phyloP scores from a whole-genome alignment of 2,888 invertebrate genomes.

The Amiota minor region DNA sequence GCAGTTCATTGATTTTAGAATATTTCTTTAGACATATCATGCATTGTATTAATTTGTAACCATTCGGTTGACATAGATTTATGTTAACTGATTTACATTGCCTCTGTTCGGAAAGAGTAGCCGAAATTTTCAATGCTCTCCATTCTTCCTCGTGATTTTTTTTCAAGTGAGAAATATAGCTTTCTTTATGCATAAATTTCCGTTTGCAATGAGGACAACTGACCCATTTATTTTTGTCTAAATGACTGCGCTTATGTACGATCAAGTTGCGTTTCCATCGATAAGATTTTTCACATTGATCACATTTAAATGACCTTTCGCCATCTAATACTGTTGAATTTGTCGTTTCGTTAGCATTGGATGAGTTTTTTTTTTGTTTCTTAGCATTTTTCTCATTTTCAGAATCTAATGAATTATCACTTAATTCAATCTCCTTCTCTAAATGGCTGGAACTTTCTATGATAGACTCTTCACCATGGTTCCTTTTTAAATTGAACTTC shows the following conservation, averaged over 20 bases:
- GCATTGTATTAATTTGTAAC: constrained; percentile 52
- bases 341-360: too few relatives aligned
- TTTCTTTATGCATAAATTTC: constrained; percentile 20
- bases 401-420: background rate
- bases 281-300: constrained; percentile 17
- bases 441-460: background rate
- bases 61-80: constrained; percentile 48
- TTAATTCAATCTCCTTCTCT: background rate
- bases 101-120: background rate
- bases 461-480: background rate
- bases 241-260: background rate
- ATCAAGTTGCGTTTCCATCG: constrained; percentile 3
- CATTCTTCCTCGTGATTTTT: background rate
- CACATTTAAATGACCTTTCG: constrained; percentile 18
- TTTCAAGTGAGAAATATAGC: constrained; percentile 7
- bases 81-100: constrained; percentile 32
- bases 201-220: constrained; percentile 3
- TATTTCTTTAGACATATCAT: constrained; percentile 57
- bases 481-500: background rate
- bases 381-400: background rate
- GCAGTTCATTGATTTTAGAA: constrained; percentile 43
- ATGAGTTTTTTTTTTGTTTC: background rate
- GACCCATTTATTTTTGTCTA: background rate
- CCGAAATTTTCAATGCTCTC: background rate
- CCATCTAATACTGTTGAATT: too few relatives aligned